Evolutionary conservation across 2,888 invertebrate species (phyloP).

Genomic region (Amphipoea lucens): DNA sequence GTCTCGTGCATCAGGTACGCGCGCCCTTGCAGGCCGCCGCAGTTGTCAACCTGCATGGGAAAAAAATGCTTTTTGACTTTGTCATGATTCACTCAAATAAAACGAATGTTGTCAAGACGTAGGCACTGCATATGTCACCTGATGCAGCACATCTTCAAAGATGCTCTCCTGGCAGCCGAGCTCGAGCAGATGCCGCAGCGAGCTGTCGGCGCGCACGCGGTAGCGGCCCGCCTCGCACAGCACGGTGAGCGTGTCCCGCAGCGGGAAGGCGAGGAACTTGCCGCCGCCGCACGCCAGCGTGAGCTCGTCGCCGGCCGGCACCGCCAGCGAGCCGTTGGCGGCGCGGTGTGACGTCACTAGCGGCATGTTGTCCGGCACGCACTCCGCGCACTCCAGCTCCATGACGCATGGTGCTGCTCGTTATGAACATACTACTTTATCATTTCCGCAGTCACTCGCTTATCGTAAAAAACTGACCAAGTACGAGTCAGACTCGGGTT

Average conservation of each 20-base stretch:
- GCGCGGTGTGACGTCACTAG: constrained; percentile 82
- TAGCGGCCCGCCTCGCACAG: constrained; percentile 80
- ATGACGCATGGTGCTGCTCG: constrained; percentile 78
- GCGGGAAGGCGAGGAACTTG: constrained; percentile 81
- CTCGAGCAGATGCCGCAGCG: constrained; percentile 79
- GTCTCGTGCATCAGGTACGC: constrained; percentile 77
- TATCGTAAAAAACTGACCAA: not conserved
- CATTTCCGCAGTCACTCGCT: not conserved
- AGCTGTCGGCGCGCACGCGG: constrained; percentile 73
- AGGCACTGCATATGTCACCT: constrained; percentile 66
- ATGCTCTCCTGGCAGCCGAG: constrained; percentile 86
- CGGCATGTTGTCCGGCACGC: constrained; percentile 87
- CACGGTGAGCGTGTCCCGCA: constrained; percentile 68
- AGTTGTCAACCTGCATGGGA: constrained; percentile 77
- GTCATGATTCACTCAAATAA: not conserved
- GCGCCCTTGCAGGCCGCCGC: constrained; percentile 82
- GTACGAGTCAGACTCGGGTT: not conserved
- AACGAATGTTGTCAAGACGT: not conserved
- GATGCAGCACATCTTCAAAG: constrained; percentile 85
- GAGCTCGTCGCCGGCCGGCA: constrained; percentile 76
- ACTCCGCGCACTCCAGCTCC: constrained; percentile 84
- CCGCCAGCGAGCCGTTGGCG: constrained; percentile 69
- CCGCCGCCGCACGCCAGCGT: constrained; percentile 81
- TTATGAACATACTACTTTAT: not conserved
- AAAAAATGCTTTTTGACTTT: not conserved